Conservation (phyloP, 2,888 invertebrate genomes). For the Phengaris arion region DNA sequence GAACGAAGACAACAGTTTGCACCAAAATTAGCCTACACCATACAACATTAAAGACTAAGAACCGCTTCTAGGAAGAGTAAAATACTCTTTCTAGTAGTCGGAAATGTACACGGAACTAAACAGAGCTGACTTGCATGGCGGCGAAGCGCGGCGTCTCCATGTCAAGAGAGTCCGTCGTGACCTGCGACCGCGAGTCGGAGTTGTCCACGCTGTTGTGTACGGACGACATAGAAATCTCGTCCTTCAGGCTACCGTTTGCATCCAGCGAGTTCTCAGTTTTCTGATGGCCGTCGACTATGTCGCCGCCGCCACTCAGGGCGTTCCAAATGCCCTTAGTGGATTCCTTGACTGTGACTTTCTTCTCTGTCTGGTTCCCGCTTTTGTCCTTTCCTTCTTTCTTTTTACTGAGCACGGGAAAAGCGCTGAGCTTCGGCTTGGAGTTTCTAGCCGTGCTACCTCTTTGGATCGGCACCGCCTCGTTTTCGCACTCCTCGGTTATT, state of each 20-base stretch:
- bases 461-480: conserved; percentile 72
- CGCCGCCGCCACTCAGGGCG: conserved; percentile 69
- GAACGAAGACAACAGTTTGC: conserved; percentile 18
- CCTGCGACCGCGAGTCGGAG: conserved; percentile 73
- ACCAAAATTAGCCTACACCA: conserved; percentile 20
- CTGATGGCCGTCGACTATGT: conserved; percentile 69
- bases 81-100: too few species aligned
- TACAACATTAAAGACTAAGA: conserved; percentile 1
- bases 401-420: conserved; percentile 83
- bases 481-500: conserved; percentile 84
- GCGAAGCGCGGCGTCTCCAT: conserved; percentile 73
- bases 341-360: conserved; percentile 69
- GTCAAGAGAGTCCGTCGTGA: conserved; percentile 73
- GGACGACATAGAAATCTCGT: conserved; percentile 70
- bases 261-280: conserved; percentile 66
- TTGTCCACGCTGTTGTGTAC: conserved; percentile 65
- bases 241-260: conserved; percentile 69
- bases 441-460: conserved; percentile 72
- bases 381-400: conserved; percentile 80
- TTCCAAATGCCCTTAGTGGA: conserved; percentile 72
- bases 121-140: conserved; percentile 82
- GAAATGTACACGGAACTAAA: conserved; percentile 50
- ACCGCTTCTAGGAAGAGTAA: not conserved
- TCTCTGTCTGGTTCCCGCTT: conserved; percentile 52
- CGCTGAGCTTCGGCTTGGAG: conserved; percentile 81